Percentiles rank a stretch among this genome's conserved stretches.
Evolutionary conservation across 1,140 invertebrate genomes (phyloP).

Genomic region (Drosophila eugracilis): DNA sequence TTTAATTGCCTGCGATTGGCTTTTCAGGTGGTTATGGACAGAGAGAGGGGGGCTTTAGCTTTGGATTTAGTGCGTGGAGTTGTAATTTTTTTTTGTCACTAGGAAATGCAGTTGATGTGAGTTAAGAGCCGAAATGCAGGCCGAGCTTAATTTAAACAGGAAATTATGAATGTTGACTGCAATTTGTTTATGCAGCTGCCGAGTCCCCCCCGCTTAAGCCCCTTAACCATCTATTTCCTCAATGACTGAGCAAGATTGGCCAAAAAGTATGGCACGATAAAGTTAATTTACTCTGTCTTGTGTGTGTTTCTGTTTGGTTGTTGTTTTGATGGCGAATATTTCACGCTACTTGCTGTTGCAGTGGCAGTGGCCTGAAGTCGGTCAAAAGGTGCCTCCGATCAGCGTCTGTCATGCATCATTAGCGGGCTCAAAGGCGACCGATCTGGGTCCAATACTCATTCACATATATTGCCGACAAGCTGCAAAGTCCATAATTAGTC

Average conservation of each 20-base stretch:
- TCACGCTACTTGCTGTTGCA: slow-evolving; percentile 63
- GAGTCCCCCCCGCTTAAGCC: slow-evolving; percentile 35
- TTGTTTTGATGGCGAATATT: slow-evolving; percentile 81
- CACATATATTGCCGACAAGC: slow-evolving; percentile 41
- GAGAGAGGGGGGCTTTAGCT: slow-evolving; percentile 14
- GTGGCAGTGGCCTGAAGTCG: not conserved
- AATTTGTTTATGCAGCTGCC: slow-evolving; percentile 83
- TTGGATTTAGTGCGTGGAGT: slow-evolving; percentile 55
- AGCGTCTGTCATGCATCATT: slow-evolving; percentile 77
- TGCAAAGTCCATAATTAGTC: slow-evolving; percentile 76
- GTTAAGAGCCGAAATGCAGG: slow-evolving; percentile 64
- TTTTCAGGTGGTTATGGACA: slow-evolving; percentile 27
- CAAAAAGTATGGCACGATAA: slow-evolving; percentile 63
- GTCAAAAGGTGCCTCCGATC: slow-evolving; percentile 52
- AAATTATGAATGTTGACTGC: slow-evolving; percentile 84
- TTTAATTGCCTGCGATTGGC: slow-evolving; percentile 72
- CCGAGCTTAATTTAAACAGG: slow-evolving; percentile 82
- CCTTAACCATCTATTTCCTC: not conserved
- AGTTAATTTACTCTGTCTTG: slow-evolving; percentile 72
- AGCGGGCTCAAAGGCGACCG: slow-evolving; percentile 54
- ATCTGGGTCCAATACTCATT: slow-evolving; percentile 9
- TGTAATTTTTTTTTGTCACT: slow-evolving; percentile 80
- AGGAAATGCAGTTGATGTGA: slow-evolving; percentile 80
- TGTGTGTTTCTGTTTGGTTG: slow-evolving; percentile 54
- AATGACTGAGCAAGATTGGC: slow-evolving; percentile 61